Percentiles rank a stretch among this genome's conserved stretches.
Conservation (phyloP, 2,113 vertebrate species). For the Cariama cristata region DNA sequence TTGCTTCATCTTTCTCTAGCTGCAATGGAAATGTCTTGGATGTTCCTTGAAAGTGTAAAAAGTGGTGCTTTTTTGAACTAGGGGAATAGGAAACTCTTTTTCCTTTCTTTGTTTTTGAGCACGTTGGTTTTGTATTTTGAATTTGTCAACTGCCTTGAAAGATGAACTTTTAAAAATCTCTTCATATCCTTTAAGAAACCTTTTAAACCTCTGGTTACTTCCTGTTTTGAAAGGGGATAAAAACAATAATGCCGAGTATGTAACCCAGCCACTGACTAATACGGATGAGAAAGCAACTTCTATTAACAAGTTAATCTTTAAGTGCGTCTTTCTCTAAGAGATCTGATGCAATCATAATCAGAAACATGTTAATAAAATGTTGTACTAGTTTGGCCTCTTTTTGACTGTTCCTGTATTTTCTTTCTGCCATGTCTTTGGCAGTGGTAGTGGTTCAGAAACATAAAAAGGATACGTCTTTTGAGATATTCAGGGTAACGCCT, state of each 20-base stretch:
- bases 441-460: not conserved
- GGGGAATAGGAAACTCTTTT: not conserved
- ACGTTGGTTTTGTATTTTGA: not conserved
- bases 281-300: not conserved
- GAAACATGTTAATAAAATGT: not conserved
- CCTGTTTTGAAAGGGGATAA: not conserved
- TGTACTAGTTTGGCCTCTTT: not conserved
- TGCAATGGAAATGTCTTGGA: conserved; percentile 53
- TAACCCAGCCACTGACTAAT: not conserved
- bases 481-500: not conserved
- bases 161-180: not conserved
- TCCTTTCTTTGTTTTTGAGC: conserved; percentile 29
- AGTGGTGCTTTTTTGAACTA: not conserved
- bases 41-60: conserved; percentile 24
- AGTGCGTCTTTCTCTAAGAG: not conserved
- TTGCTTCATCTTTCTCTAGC: conserved; percentile 59
- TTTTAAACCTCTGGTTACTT: not conserved
- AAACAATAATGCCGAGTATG: not conserved
- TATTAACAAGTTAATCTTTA: not conserved
- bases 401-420: not conserved
- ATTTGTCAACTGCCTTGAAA: conserved; percentile 4
- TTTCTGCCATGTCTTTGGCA: not conserved
- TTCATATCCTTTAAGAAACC: not conserved
- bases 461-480: not conserved
- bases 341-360: not conserved